These are phyloP conservation scores for Lordiphosa mommai DNA, from an alignment of 1,140 invertebrate species.

Conservation along the genomic window DNA sequence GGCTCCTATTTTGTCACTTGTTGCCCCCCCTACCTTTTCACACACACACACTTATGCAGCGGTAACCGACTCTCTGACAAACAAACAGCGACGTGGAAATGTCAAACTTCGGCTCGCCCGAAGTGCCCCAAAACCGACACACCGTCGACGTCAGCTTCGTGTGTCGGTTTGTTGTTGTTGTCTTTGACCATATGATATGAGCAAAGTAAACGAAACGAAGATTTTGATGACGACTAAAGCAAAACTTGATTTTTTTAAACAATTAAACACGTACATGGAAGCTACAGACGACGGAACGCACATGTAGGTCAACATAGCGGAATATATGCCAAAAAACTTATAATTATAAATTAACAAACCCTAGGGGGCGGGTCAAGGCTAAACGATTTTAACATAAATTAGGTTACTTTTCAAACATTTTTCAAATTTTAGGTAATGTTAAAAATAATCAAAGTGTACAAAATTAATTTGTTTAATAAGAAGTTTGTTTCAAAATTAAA, in stretches of 20 bases:
- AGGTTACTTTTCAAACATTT: too few relatives aligned
- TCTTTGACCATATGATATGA: slow-evolving; percentile 32
- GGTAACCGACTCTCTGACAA: slow-evolving; percentile 13
- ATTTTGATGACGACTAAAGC: neutral
- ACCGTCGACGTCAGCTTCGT: slow-evolving; percentile 51
- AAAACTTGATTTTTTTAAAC: slow-evolving; percentile 50
- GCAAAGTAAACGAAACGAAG: slow-evolving; percentile 7
- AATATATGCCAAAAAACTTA: neutral
- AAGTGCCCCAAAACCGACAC: slow-evolving; percentile 15
- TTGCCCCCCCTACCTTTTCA: slow-evolving; percentile 44
- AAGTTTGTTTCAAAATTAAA: neutral
- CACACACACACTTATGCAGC: neutral
- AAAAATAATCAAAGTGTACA: too few relatives aligned
- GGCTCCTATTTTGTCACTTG: slow-evolving; percentile 39
- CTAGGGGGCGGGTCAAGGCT: slow-evolving; percentile 4
- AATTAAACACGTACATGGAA: slow-evolving; percentile 12
- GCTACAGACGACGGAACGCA: neutral
- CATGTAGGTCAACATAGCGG: slow-evolving; percentile 52
- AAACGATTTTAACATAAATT: neutral
- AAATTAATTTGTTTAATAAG: too few relatives aligned
- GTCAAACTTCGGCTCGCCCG: slow-evolving; percentile 63
- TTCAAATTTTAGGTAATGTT: too few relatives aligned
- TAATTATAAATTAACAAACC: neutral
- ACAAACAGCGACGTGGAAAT: slow-evolving; percentile 60
- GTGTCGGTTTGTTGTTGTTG: slow-evolving; percentile 33